A percentile compares a stretch with the other conserved stretches of the same genome.
phyloP scores from a whole-genome alignment of 2,888 invertebrate genomes.

The Caradrina kadenii region DNA sequence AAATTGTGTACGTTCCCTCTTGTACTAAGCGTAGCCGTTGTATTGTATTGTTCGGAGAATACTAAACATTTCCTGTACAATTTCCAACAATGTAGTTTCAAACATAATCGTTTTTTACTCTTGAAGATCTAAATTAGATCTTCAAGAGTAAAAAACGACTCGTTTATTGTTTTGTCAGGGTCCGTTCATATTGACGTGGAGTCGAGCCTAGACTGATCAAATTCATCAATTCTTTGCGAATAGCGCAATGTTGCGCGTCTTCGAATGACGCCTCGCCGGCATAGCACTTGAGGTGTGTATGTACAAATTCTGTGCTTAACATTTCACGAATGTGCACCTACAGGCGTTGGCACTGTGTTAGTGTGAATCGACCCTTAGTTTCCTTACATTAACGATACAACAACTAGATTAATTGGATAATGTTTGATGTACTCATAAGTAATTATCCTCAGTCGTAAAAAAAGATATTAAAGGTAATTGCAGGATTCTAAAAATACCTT shows the following conservation, averaged over 20 bases:
- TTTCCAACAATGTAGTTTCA: conserved; percentile 1
- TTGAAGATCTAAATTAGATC: conserved; percentile 4
- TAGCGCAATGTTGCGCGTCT: background rate
- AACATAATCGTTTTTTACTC: too few relatives aligned
- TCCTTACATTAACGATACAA: background rate
- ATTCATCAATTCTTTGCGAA: background rate
- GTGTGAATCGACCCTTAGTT: background rate
- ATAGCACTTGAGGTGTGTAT: conserved; percentile 9
- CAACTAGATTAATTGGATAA: conserved; percentile 1
- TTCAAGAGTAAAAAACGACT: conserved; percentile 1
- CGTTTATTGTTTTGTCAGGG: background rate
- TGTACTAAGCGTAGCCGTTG: background rate
- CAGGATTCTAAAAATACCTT: too few relatives aligned
- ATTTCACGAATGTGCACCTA: background rate
- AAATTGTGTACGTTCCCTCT: background rate
- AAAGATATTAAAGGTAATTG: conserved; percentile 4
- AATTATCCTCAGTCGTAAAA: conserved; percentile 20
- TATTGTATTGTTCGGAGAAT: conserved; percentile 36
- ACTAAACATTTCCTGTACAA: conserved; percentile 8
- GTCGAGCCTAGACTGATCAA: background rate
- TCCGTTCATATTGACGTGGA: background rate
- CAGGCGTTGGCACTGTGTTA: background rate
- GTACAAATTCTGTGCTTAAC: too few relatives aligned
- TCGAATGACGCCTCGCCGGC: background rate
- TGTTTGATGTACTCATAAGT: background rate